phyloP scores from a whole-genome alignment of 2,888 invertebrate species.

The Idaea straminata region DNA sequence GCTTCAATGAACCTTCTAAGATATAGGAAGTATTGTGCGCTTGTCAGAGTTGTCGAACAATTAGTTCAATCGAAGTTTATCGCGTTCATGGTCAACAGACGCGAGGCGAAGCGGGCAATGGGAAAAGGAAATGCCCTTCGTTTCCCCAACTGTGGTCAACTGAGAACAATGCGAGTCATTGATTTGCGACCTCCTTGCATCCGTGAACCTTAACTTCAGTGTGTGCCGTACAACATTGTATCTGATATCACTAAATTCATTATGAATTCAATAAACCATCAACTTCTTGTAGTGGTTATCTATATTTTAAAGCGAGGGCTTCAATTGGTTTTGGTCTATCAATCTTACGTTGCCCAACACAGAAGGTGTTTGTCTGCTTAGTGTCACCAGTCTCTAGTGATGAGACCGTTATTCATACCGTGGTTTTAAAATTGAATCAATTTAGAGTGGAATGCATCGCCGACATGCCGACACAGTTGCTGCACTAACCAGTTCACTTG shows the following conservation, averaged over 20 bases:
- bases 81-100: constrained; percentile 55
- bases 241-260: background rate
- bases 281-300: background rate
- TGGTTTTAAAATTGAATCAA: constrained; percentile 26
- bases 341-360: constrained; percentile 8
- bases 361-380: constrained; percentile 6
- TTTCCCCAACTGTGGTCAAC: constrained; percentile 54
- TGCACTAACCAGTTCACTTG: constrained; percentile 29
- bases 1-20: constrained; percentile 27
- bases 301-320: background rate
- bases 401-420: constrained; percentile 23
- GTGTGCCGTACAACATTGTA: background rate
- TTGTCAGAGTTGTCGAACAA: constrained; percentile 29
- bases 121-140: constrained; percentile 72
- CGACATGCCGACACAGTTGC: constrained; percentile 28
- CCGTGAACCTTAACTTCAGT: constrained; percentile 46
- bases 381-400: constrained; percentile 21
- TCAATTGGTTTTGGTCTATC: constrained; percentile 4
- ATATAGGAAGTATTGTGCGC: constrained; percentile 30
- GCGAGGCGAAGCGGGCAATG: constrained; percentile 15
- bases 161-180: constrained; percentile 71
- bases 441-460: constrained; percentile 29
- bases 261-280: background rate
- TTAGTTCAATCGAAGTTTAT: constrained; percentile 43
- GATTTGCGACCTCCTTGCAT: constrained; percentile 59